A percentile compares a stretch with the other conserved stretches of the same genome.
Evolutionary conservation across 2,888 invertebrate genomes (phyloP).

Genomic region (Eupeodes latifasciatus): DNA sequence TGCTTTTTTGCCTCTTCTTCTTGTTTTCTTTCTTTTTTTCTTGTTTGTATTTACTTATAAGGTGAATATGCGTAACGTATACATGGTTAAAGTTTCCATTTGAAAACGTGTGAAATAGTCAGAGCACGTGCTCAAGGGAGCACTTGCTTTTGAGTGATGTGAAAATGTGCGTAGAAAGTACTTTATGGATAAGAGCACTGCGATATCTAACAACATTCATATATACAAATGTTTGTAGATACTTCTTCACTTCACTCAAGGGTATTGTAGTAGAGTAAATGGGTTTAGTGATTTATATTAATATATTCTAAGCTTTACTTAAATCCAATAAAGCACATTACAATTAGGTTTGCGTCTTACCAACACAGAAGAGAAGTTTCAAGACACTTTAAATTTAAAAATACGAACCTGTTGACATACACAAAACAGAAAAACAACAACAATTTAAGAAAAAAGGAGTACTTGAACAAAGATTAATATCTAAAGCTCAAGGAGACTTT

Average conservation of each 20-base stretch:
- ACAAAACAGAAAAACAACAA: too few relatives aligned
- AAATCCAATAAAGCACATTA: not conserved
- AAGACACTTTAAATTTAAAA: too few relatives aligned
- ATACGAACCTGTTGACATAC: too few relatives aligned
- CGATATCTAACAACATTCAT: not conserved
- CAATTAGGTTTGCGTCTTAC: too few relatives aligned
- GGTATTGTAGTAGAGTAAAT: constrained; percentile 26
- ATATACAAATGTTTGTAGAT: not conserved
- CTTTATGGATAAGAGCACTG: constrained; percentile 33
- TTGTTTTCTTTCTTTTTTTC: not conserved
- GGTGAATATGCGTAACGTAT: constrained; percentile 20
- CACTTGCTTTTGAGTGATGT: constrained; percentile 37
- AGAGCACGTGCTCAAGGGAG: constrained; percentile 53
- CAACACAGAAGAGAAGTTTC: too few relatives aligned
- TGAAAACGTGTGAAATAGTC: constrained; percentile 36
- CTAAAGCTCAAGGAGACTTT: too few relatives aligned
- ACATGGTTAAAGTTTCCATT: constrained; percentile 34
- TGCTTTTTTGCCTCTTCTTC: not conserved
- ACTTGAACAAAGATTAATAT: too few relatives aligned
- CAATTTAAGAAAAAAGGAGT: too few relatives aligned
- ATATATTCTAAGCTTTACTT: constrained; percentile 36
- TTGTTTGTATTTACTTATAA: constrained; percentile 35
- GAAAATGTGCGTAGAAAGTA: constrained; percentile 36
- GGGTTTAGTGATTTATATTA: constrained; percentile 35
- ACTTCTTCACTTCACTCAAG: constrained; percentile 15